phyloP scores from a whole-genome alignment of 53 echinoderm and acorn worm species.

The Mesocentrotus franciscanus region DNA sequence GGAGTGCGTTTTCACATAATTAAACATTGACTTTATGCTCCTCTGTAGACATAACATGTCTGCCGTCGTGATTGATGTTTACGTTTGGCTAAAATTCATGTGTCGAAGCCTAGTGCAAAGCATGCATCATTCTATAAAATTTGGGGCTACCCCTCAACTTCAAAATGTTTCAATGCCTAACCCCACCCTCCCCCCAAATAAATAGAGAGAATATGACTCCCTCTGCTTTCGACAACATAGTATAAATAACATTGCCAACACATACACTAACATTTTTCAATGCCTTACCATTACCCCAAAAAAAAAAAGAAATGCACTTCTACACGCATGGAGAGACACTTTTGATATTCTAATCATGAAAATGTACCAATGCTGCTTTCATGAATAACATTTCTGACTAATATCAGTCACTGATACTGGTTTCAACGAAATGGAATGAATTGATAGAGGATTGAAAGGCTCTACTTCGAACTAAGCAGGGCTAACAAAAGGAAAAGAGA shows the following conservation, averaged over 20 bases:
- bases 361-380: not conserved
- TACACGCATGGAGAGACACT: too few relatives aligned
- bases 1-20: conserved; percentile 47
- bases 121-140: not conserved
- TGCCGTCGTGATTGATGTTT: not conserved
- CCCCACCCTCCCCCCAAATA: not conserved
- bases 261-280: too few relatives aligned
- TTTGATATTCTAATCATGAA: not conserved
- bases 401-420: not conserved
- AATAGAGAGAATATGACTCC: too few relatives aligned
- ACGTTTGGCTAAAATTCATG: conserved; percentile 33
- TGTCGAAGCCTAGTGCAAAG: not conserved
- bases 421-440: not conserved
- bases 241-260: too few relatives aligned
- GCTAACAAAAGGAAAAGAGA: conserved; percentile 28
- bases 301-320: too few relatives aligned
- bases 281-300: too few relatives aligned
- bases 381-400: not conserved
- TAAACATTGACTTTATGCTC: conserved; percentile 53
- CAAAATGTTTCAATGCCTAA: not conserved
- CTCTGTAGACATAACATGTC: conserved; percentile 51
- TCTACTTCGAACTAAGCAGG: not conserved
- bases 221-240: too few relatives aligned
- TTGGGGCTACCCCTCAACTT: not conserved
- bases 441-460: not conserved